A percentile compares a stretch with the other conserved stretches of the same genome.
phyloP scores from a whole-genome alignment of 2,797 vertebrate genomes.

The Acanthornis magna region DNA sequence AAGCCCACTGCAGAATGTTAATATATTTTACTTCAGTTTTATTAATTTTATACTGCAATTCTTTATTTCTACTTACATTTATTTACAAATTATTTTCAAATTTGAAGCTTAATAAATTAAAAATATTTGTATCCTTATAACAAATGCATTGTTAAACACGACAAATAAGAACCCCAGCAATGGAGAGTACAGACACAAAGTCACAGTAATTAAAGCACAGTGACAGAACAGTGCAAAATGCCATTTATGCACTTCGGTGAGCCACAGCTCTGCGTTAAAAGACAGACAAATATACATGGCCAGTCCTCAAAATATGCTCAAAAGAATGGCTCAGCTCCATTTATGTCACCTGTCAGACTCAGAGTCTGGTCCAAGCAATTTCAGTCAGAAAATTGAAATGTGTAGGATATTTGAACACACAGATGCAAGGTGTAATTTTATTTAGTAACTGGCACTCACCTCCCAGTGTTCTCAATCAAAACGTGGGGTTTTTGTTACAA shows the following conservation, averaged over 20 bases:
- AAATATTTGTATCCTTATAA: neutral
- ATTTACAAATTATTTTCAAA: neutral
- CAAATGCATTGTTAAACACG: neutral
- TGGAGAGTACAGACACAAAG: neutral
- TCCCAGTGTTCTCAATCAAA: neutral
- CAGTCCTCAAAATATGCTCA: neutral
- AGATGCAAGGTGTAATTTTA: neutral
- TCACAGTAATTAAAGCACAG: neutral
- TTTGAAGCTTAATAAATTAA: neutral
- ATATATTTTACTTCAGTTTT: neutral
- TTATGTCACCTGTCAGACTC: neutral
- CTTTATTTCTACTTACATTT: neutral
- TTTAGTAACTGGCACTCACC: neutral
- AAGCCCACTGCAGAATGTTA: neutral
- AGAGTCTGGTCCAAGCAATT: neutral
- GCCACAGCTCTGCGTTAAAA: neutral
- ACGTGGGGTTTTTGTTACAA: neutral
- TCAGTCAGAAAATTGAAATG: neutral
- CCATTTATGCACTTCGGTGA: neutral
- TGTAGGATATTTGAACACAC: neutral
- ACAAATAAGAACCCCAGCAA: neutral
- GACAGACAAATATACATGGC: neutral
- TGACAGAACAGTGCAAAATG: neutral
- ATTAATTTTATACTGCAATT: neutral
- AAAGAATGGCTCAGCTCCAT: neutral